Evolutionary conservation across 2,888 invertebrate species (phyloP), one percentile per base, ranked within the genome.

Genomic region (Gari tellinella): DNA sequence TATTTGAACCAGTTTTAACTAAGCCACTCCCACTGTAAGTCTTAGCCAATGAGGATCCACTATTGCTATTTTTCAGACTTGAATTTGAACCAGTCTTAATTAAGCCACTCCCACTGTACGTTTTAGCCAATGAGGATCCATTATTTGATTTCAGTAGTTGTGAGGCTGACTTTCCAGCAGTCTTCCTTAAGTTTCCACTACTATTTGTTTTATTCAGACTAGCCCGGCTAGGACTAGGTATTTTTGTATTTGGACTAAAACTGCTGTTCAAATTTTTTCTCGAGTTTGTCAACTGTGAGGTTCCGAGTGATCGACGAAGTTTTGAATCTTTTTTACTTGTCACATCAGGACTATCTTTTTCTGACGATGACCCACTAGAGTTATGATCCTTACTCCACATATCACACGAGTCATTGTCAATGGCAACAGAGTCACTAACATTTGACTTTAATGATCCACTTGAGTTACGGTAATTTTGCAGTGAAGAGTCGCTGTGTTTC

Each of bases 121-220:
- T 72, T 49, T 86, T 88, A n/a, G 70, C 84, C 41, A 89, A 69
- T 23, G 80, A 76, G 5, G 83, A 64, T 8, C 83, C 82, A 60
- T 84, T 86, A n/a, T 73, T 80, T 7, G 82, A 82, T 60, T 86
- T 87, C 25, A 80, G 69, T n/a, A 84, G 56, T n/a, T 52, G 72
- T 8, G 68, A 58, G 31, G 5, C 31, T 21, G 64, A 40, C 53
- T 77, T 84, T 23, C 80, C 77, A n/a, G 25, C 23, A 10, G 78
- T 62, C 25, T 82, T 82, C 41, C 72, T 78, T 8, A 75, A 49
- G 46, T 66, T 70, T 7, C 49, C 65, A 4, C 84, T 80, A 52
- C 77, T 83, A 1, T 80, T 83, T 1, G 81, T 61, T 51, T 79
- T 84, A 45, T 78, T 82, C 5, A 83, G 51, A n/a, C 64, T 74